These are phyloP conservation scores for Pelecanoides urinatrix DNA, from an alignment of 2,113 vertebrate species.

Conservation along the genomic window DNA sequence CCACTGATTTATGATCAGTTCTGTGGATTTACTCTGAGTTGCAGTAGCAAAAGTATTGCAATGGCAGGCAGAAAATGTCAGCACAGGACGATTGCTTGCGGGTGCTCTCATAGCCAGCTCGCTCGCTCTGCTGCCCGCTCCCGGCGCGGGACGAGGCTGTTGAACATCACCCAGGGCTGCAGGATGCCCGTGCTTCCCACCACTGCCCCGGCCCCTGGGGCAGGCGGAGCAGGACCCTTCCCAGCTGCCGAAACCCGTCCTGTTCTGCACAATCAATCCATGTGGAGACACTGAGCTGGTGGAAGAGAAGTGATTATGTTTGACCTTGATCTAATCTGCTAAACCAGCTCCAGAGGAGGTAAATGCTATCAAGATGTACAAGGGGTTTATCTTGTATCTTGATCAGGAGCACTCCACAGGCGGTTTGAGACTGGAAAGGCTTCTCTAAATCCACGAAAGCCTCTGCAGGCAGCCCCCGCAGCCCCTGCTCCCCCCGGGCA, in stretches of 20 bases:
- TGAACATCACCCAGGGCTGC: background rate
- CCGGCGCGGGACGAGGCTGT: background rate
- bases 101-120: background rate
- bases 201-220: fast-evolving
- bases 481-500: fast-evolving
- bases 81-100: fast-evolving
- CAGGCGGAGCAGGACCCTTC: background rate
- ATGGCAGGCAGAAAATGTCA: background rate
- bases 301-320: background rate
- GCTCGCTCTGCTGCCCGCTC: background rate
- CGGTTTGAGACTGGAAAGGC: fast-evolving
- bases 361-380: background rate
- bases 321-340: background rate
- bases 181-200: background rate
- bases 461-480: fast-evolving
- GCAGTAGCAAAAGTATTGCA: background rate
- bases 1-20: background rate
- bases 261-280: background rate
- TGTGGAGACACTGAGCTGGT: background rate
- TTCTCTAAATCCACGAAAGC: background rate
- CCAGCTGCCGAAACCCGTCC: background rate
- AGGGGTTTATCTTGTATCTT: background rate
- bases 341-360: background rate
- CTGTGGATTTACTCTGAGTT: background rate
- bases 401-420: background rate